Base-by-base conservation (phyloP, 1,140 invertebrate species). In the Pachypeltis micranthus region DNA sequence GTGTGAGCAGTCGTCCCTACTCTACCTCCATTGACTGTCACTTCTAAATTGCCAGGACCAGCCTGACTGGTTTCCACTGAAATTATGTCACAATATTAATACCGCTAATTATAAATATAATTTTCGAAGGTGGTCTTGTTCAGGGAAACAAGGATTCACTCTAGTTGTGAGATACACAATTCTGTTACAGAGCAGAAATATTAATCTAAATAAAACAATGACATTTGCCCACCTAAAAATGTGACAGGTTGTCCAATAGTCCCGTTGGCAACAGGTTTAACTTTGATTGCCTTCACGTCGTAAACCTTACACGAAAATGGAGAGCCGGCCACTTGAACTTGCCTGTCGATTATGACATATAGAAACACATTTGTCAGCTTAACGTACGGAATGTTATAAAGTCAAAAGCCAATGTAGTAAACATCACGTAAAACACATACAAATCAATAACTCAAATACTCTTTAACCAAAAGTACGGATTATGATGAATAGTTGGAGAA, bases 41-140 rank as follows among this genome's bases (percentile, higher is more conserved):
- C 94, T 75, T 98, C 96, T 47, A 99, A 75, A 75, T 97, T 97
- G 10, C 96, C 96, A 27, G 84, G 92, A 26, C 96, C 96, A 26
- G 94, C 94, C 76, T 93, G 89, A 72, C 91, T 91, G 10, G 95
- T 97, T 78, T 99, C 94, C 67, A 99, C 96, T 95, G 71, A 12
- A 70, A 67, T 59, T 24, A 44, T 14, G 21, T 28, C 25, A 39
- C 16, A 10, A 10, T 39, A 10, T 39, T 39, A 10, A 10, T 39
- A 7, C 16, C 7, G 31, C 31, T 10, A 39, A 16, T 10, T 39
- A 10, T 39, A 39, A 39, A 39, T 39, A 39, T 16, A 39, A 39
- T 16, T 39, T 39, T 39, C 31, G 7, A 39, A 7, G 31, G 16
- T 7, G 31, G 16, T 10, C 7, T 7, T 7, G 31, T 39, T 39